These are phyloP conservation scores for Temnopleurus reevesii DNA, from an alignment of 53 echinoderm and acorn worm species.

Conservation along the genomic window DNA sequence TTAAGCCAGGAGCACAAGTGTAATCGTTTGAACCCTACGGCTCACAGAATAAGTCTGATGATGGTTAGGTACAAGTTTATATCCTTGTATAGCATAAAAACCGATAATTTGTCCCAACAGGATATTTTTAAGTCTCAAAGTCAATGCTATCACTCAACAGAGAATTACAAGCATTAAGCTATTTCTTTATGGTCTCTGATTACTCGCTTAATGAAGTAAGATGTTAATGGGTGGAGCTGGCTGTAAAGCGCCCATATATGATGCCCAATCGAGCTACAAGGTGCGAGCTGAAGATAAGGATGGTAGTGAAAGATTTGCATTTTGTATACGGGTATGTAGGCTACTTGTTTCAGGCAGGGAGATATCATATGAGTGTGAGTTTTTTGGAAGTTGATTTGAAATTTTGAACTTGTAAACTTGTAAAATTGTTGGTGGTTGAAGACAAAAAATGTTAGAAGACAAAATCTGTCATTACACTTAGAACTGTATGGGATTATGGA, in stretches of 20 bases:
- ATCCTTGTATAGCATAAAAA: too few relatives aligned
- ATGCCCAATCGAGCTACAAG: not conserved
- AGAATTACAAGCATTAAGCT: conserved; percentile 29
- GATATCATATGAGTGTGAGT: too few relatives aligned
- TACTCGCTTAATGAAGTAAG: not conserved
- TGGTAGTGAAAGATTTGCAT: not conserved
- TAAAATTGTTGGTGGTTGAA: too few relatives aligned
- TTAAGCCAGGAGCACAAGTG: not conserved
- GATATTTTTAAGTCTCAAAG: not conserved
- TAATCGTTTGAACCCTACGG: conserved; percentile 12
- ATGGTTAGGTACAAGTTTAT: too few relatives aligned
- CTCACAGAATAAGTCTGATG: too few relatives aligned
- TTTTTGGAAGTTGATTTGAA: too few relatives aligned
- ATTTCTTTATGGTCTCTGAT: not conserved
- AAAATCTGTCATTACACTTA: too few relatives aligned
- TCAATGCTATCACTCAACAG: conserved; percentile 6
- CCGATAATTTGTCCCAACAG: not conserved
- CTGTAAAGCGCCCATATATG: not conserved
- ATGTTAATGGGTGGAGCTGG: not conserved
- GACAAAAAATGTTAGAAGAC: too few relatives aligned
- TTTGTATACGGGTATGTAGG: not conserved
- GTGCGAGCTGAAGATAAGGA: conserved; percentile 5
- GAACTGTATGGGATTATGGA: too few relatives aligned
- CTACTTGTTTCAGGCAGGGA: too few relatives aligned
- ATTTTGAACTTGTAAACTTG: too few relatives aligned